Evolutionary conservation across 37 sponge, comb jelly and placozoan species (phyloP), one percentile per base, ranked within the genome.

Genomic region (Cladorhizidae sp.): DNA sequence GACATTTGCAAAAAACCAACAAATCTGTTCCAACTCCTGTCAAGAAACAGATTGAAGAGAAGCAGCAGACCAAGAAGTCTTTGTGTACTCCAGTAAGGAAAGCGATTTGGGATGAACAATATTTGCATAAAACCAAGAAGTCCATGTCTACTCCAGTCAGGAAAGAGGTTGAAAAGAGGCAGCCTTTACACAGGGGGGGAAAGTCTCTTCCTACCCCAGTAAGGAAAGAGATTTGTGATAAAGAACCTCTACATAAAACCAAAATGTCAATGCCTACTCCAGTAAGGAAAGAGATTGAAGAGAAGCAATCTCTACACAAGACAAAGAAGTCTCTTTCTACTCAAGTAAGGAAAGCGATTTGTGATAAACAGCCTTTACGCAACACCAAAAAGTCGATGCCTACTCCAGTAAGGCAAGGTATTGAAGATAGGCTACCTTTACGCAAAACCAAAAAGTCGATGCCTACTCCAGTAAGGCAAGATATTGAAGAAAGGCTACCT

Each of bases 201-300:
- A 75, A 59, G 0, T 23, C 75, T 20, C 45, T 89, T 74, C 74
- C 89, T n/a, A 93, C 93, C 43, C 93, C 93, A 40, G 43, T 93
- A 1, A 55, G 83, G 26, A 63, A 76, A 31, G 75, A 61, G 3
- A 93, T 93, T 38, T 21, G 72, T 29, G 20, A 41, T 5, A 8
- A 49, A 18, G 78, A 83, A 38, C 32, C 64, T 50, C 78, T 93
- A 23, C 35, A 76, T 15, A 80, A 81, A 51, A 86, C 88, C 75
- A 83, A 67, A 51, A 78, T 57, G 35, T 55, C 67, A 1, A 42
- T 88, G 58, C 76, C 89, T 22, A 92, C 92, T n/a, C 92, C 92
- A 56, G 50, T 92, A 8, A 63, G 77, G 41, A 74, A 80, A 59
- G 75, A 83, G 2, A 91, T 91, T 33, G 43, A 83, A 40, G 29